phyloP scores from a whole-genome alignment of 2,113 vertebrate species.

The Nesoenas mayeri region DNA sequence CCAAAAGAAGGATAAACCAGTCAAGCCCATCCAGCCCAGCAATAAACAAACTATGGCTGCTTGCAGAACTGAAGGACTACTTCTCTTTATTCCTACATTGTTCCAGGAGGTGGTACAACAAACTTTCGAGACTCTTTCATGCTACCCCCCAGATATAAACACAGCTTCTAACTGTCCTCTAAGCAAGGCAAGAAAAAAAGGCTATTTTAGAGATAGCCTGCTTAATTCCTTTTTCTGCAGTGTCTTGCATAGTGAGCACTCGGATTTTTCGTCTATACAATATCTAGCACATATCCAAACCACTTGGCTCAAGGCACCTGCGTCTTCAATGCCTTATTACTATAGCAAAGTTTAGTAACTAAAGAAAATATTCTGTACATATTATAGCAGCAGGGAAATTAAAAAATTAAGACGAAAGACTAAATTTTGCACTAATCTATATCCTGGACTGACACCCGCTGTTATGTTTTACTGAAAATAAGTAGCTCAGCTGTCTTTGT shows the following conservation, averaged over 20 bases:
- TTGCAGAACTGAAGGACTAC: not conserved
- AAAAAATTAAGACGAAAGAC: not conserved
- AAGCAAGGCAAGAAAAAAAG: not conserved
- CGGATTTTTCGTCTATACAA: not conserved
- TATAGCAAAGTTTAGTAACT: not conserved
- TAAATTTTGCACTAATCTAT: not conserved
- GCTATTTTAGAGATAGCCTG: not conserved
- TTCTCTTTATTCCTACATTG: not conserved
- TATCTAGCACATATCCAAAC: not conserved
- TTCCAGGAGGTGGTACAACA: not conserved
- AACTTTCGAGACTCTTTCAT: not conserved
- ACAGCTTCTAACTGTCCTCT: not conserved
- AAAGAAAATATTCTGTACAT: not conserved
- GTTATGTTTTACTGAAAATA: not conserved
- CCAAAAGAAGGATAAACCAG: not conserved
- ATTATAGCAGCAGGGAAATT: not conserved
- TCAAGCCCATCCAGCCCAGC: not conserved
- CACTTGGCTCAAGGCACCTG: not conserved
- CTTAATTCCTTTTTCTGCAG: not conserved
- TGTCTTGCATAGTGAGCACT: not conserved
- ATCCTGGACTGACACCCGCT: not conserved
- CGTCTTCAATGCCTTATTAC: not conserved
- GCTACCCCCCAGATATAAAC: not conserved
- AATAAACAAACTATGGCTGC: not conserved
- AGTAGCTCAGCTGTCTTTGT: not conserved